Evolutionary conservation across 2,113 vertebrate species (phyloP).

Genomic region (Pogonocichla stellata): DNA sequence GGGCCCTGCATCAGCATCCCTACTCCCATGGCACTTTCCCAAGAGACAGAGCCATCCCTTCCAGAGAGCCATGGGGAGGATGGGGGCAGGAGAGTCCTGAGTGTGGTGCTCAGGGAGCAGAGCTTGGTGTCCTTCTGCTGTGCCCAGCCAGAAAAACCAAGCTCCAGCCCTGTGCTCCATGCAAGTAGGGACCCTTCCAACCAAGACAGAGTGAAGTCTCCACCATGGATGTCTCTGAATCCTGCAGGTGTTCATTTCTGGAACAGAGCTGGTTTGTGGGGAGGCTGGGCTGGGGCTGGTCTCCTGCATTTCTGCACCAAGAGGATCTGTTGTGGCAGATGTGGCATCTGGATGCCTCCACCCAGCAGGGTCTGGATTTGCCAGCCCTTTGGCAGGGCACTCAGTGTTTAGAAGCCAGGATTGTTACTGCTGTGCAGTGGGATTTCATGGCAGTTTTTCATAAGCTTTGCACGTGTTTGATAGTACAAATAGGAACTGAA

Average conservation of each 20-base stretch:
- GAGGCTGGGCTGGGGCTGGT: not conserved
- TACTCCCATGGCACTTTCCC: not conserved
- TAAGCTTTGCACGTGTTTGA: conserved; percentile 24
- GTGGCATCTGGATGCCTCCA: not conserved
- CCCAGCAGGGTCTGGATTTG: not conserved
- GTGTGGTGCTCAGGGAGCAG: not conserved
- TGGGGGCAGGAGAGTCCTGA: not conserved
- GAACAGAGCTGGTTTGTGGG: not conserved
- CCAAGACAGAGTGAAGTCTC: not conserved
- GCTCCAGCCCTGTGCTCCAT: not conserved
- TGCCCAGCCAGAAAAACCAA: not conserved
- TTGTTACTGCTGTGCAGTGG: conserved; percentile 40
- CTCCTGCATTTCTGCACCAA: not conserved
- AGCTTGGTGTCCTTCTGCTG: not conserved
- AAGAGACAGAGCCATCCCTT: not conserved
- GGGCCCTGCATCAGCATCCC: not conserved
- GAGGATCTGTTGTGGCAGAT: not conserved
- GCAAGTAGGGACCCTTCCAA: not conserved
- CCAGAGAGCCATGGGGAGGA: not conserved
- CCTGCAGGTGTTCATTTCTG: not conserved
- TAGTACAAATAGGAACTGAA: not conserved
- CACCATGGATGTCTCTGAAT: not conserved
- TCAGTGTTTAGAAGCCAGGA: not conserved
- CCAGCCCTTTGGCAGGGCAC: conserved; percentile 16
- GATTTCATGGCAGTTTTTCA: conserved; percentile 46